Percentiles rank a stretch among this genome's conserved stretches.
These are phyloP conservation scores for Lysiphlebus fabarum DNA, from an alignment of 1,140 invertebrate species.

Conservation along the genomic window DNA sequence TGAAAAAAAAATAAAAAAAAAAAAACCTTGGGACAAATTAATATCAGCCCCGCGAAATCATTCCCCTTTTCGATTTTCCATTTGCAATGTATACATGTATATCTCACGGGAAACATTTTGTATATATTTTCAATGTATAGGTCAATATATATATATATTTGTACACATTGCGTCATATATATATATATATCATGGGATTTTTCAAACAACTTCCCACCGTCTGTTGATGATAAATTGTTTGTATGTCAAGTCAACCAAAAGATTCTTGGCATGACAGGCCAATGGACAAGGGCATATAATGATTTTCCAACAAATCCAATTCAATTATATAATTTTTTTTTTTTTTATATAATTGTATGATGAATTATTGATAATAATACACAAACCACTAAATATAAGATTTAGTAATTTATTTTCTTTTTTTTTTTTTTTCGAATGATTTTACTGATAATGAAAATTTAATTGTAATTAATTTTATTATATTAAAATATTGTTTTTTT, in stretches of 20 bases:
- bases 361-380: no score
- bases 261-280: slow-evolving; percentile 19
- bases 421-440: not conserved
- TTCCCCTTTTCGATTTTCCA: slow-evolving; percentile 27
- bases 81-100: slow-evolving; percentile 10
- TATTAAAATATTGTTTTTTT: no score
- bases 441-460: not conserved
- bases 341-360: not conserved
- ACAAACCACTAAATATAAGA: not conserved
- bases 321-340: slow-evolving; percentile 9
- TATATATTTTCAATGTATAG: no score
- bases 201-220: slow-evolving; percentile 12
- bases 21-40: slow-evolving; percentile 28
- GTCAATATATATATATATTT: slow-evolving; percentile 12
- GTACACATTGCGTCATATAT: slow-evolving; percentile 24
- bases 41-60: slow-evolving; percentile 21
- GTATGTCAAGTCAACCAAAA: slow-evolving; percentile 24
- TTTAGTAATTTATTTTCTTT: not conserved
- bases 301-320: slow-evolving; percentile 11
- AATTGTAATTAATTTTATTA: no score
- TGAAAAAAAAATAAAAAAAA: slow-evolving; percentile 15
- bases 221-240: slow-evolving; percentile 27
- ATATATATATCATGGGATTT: slow-evolving; percentile 17
- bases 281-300: slow-evolving; percentile 7
- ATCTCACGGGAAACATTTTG: slow-evolving; percentile 14